Evolutionary conservation across 1,140 invertebrate genomes (phyloP).

Genomic region (Sweltsa coloradensis): DNA sequence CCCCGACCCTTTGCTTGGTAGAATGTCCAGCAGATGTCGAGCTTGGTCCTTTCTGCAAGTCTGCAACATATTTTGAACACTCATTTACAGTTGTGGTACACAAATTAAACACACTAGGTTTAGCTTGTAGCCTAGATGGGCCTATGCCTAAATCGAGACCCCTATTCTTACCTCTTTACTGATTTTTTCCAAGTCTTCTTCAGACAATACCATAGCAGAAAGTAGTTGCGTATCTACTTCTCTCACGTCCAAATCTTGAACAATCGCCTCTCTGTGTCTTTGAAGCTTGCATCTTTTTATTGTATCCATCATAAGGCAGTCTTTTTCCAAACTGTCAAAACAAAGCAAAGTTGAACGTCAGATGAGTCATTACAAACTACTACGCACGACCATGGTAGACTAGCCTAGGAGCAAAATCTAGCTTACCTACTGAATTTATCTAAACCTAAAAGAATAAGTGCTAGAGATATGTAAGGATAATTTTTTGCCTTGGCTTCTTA

Average conservation of each 20-base stretch:
- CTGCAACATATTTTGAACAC: constrained; percentile 22
- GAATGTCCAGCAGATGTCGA: constrained; percentile 27
- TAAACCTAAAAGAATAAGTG: too few relatives aligned
- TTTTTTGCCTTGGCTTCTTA: too few relatives aligned
- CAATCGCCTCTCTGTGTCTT: constrained; percentile 22
- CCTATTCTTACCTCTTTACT: constrained; percentile 18
- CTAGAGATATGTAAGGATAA: too few relatives aligned
- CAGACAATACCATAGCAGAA: constrained; percentile 23
- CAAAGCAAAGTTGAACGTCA: too few relatives aligned
- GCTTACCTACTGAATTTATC: too few relatives aligned
- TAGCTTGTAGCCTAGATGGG: constrained; percentile 20
- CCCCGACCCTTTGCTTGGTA: constrained; percentile 22
- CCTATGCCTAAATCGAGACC: constrained; percentile 25
- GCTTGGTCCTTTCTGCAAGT: constrained; percentile 23
- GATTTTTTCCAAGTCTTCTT: constrained; percentile 24
- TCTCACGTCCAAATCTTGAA: constrained; percentile 27
- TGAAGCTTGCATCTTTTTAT: constrained; percentile 24
- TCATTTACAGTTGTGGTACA: constrained; percentile 23
- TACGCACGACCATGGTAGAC: too few relatives aligned
- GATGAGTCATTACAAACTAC: too few relatives aligned
- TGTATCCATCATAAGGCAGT: too few relatives aligned
- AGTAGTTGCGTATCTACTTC: constrained; percentile 26
- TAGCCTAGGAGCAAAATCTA: too few relatives aligned
- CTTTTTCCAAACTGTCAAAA: too few relatives aligned
- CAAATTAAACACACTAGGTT: constrained; percentile 14